Evolutionary conservation across 2,888 invertebrate species (phyloP).

Genomic region (Acanthococcus lagerstroemiae): DNA sequence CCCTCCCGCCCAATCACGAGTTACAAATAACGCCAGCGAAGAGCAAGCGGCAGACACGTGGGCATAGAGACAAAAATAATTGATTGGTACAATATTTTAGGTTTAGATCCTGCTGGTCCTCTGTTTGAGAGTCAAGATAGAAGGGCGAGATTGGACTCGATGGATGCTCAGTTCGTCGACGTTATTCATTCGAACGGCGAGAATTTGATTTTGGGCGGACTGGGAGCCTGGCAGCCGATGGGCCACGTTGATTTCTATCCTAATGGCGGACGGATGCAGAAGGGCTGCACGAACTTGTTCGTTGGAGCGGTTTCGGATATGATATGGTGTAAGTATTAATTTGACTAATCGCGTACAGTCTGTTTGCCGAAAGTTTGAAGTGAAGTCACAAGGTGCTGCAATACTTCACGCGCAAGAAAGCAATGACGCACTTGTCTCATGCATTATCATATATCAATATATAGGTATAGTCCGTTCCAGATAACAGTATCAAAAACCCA

Average conservation of each 20-base stretch:
- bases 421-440: not conserved
- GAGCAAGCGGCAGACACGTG: not conserved
- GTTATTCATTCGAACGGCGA: slow-evolving; percentile 91
- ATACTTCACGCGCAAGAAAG: too few relatives aligned
- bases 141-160: slow-evolving; percentile 69
- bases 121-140: slow-evolving; percentile 83
- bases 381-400: not conserved
- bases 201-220: slow-evolving; percentile 77
- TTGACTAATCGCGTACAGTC: too few relatives aligned
- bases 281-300: slow-evolving; percentile 83
- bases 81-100: too few relatives aligned
- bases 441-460: not conserved
- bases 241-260: slow-evolving; percentile 89
- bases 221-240: slow-evolving; percentile 82
- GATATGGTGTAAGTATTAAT: slow-evolving; percentile 60
- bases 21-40: not conserved
- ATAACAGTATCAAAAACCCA: too few relatives aligned
- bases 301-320: slow-evolving; percentile 84
- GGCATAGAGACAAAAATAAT: too few relatives aligned
- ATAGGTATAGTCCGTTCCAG: too few relatives aligned
- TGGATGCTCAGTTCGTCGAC: slow-evolving; percentile 80
- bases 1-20: not conserved
- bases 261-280: slow-evolving; percentile 83
- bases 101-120: slow-evolving; percentile 82
- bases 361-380: not conserved